Evolutionary conservation across 2,113 vertebrate genomes (phyloP).

Genomic region (Proterorhinus semilunaris): DNA sequence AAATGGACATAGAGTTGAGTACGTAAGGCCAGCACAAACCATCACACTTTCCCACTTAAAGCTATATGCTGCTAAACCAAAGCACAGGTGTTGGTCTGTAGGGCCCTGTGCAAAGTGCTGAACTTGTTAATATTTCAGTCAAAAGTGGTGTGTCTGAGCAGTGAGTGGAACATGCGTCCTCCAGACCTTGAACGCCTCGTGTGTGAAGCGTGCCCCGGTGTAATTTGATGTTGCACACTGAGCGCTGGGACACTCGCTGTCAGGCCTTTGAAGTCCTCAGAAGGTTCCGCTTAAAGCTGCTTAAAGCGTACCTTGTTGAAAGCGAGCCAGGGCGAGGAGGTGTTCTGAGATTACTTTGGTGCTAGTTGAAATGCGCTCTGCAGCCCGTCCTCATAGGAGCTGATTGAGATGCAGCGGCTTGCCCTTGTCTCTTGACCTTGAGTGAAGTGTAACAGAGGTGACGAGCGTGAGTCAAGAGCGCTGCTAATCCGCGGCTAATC

Average conservation of each 20-base stretch:
- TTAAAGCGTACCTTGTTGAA: constrained; percentile 59
- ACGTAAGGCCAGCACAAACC: too few relatives aligned
- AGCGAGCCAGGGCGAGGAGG: constrained; percentile 43
- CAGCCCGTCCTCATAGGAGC: constrained; percentile 31
- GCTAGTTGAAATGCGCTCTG: constrained; percentile 33
- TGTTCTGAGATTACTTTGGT: constrained; percentile 41
- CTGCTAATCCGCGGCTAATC: constrained; percentile 22
- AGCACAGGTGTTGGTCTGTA: not conserved
- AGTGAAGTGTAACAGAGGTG: constrained; percentile 30
- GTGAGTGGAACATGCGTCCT: constrained; percentile 28
- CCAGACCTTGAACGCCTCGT: constrained; percentile 28
- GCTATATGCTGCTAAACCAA: not conserved
- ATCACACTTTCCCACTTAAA: not conserved
- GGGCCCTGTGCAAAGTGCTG: not conserved
- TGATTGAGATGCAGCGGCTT: constrained; percentile 51
- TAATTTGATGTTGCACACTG: constrained; percentile 34
- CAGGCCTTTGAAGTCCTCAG: constrained; percentile 61
- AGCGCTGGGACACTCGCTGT: constrained; percentile 51
- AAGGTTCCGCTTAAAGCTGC: constrained; percentile 58
- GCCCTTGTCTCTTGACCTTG: constrained; percentile 63
- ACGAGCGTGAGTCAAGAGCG: constrained; percentile 15
- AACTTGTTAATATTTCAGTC: not conserved
- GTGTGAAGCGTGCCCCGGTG: constrained; percentile 12
- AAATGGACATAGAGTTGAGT: too few relatives aligned
- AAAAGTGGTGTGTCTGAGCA: not conserved